A percentile compares a stretch with the other conserved stretches of the same genome.
Evolutionary conservation across 2,113 vertebrate genomes (phyloP).

Genomic region (Phalacrocorax brasilianus): DNA sequence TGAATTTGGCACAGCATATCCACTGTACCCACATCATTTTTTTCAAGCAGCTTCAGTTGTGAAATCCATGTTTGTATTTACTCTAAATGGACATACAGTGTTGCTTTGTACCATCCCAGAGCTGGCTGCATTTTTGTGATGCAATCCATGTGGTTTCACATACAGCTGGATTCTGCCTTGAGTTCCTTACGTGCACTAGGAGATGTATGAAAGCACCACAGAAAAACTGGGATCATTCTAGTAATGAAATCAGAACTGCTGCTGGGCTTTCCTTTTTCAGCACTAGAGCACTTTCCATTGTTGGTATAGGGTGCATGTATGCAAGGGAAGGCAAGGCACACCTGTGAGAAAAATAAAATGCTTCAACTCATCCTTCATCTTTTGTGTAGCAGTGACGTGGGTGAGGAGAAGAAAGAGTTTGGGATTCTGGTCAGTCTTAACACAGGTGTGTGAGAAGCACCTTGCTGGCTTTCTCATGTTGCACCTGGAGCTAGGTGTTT

Average conservation of each 20-base stretch:
- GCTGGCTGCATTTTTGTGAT: background rate
- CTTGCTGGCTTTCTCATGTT: background rate
- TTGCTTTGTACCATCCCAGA: background rate
- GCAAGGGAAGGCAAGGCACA: background rate
- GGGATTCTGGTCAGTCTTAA: background rate
- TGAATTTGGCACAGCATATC: background rate
- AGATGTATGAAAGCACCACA: background rate
- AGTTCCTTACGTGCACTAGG: background rate
- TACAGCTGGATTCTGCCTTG: background rate
- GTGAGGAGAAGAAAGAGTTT: background rate
- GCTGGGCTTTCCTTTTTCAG: background rate
- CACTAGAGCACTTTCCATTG: background rate
- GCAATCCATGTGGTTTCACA: background rate
- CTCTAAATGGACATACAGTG: background rate
- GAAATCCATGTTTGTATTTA: background rate
- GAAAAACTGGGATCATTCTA: background rate
- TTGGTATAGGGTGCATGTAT: background rate
- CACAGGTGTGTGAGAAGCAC: rapidly evolving
- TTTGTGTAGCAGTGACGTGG: background rate
- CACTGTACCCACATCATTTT: background rate
- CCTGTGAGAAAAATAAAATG: background rate
- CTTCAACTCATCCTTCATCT: background rate
- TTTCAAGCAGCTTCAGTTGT: background rate
- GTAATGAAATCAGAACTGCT: background rate
- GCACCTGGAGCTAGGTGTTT: background rate